A percentile compares a stretch with the other conserved stretches of the same genome.
phyloP scores from a whole-genome alignment of 2,113 vertebrate genomes.

The Raja brachyura region DNA sequence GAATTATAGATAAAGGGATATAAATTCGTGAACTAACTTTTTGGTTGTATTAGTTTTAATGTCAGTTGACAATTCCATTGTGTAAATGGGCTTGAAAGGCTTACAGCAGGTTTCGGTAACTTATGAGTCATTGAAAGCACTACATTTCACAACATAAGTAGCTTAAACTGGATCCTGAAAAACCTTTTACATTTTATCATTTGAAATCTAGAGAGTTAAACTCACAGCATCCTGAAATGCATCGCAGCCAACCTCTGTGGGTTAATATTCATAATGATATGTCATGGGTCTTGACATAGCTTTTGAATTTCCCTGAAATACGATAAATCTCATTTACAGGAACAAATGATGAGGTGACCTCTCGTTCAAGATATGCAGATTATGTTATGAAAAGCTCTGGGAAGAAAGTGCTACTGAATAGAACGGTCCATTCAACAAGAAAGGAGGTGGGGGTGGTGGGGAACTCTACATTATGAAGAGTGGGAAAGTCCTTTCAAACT shows the following conservation, averaged over 20 bases:
- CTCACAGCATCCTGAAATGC: background rate
- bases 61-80: background rate
- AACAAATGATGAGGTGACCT: background rate
- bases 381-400: background rate
- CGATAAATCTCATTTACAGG: background rate
- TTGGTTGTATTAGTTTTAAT: background rate
- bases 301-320: background rate
- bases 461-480: background rate
- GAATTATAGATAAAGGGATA: background rate
- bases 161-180: background rate
- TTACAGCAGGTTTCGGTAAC: background rate
- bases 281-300: background rate
- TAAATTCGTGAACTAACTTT: background rate
- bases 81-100: background rate
- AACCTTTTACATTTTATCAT: background rate
- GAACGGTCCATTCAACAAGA: constrained; percentile 3
- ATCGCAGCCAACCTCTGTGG: background rate
- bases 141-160: background rate
- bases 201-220: background rate
- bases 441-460: background rate
- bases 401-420: background rate
- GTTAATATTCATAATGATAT: background rate
- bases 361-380: background rate
- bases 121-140: background rate
- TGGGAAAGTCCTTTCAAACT: background rate